A percentile compares a stretch with the other conserved stretches of the same genome.
Evolutionary conservation across 2,113 vertebrate genomes (phyloP).

Genomic region (Gasterosteus nipponicus): DNA sequence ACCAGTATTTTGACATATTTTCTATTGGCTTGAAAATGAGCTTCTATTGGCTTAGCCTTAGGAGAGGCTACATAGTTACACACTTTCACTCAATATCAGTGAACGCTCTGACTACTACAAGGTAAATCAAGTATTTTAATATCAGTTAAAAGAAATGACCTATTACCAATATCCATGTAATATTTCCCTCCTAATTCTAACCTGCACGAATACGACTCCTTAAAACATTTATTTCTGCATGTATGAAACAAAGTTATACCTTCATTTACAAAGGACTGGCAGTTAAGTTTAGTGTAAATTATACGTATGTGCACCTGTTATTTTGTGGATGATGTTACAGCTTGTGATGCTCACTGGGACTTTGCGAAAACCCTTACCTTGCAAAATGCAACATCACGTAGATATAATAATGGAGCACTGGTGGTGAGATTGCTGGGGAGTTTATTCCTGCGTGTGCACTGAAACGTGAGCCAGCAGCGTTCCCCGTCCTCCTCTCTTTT

Average conservation of each 20-base stretch:
- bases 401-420: background rate
- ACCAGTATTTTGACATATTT: background rate
- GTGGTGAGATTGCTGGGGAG: background rate
- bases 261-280: background rate
- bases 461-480: background rate
- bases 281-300: background rate
- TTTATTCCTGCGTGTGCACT: background rate
- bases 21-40: background rate
- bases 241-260: background rate
- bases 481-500: background rate
- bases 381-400: background rate
- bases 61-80: background rate
- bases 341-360: no score
- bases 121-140: background rate
- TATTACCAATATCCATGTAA: background rate
- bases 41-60: background rate
- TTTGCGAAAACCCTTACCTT: background rate
- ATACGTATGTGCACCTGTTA: no score
- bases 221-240: background rate
- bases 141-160: background rate
- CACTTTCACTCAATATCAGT: background rate
- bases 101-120: background rate
- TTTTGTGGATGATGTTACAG: background rate
- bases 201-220: background rate
- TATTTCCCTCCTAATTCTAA: constrained; percentile 2